These are phyloP conservation scores for Sebastes trivittatus DNA, from an alignment of 2,797 vertebrate species.

Conservation along the genomic window DNA sequence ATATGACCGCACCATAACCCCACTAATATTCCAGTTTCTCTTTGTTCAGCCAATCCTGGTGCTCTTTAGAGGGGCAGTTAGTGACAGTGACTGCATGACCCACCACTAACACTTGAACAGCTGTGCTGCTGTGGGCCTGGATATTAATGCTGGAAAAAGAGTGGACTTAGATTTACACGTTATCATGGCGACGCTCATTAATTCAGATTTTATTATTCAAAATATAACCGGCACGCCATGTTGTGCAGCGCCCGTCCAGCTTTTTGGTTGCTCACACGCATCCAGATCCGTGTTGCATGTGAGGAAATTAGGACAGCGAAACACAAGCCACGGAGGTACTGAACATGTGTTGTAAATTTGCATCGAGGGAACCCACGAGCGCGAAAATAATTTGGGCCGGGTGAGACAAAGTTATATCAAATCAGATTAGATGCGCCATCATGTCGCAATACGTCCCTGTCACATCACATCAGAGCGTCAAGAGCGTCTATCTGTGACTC, in stretches of 20 bases:
- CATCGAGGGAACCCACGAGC: background rate
- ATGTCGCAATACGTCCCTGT: conserved; percentile 11
- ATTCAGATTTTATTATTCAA: background rate
- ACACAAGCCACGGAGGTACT: background rate
- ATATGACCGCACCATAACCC: background rate
- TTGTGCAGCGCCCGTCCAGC: background rate
- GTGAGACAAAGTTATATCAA: conserved; percentile 5
- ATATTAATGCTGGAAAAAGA: background rate
- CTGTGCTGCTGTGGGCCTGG: background rate
- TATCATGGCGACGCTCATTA: background rate
- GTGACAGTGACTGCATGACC: background rate
- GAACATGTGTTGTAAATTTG: background rate
- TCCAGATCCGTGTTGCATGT: background rate
- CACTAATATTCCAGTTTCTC: background rate
- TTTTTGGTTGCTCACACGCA: background rate
- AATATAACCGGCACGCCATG: background rate
- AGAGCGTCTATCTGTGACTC: background rate
- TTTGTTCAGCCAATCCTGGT: background rate
- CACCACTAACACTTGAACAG: background rate
- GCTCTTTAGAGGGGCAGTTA: background rate
- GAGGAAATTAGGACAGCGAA: conserved; percentile 12
- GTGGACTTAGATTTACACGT: background rate
- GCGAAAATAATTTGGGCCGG: conserved; percentile 24
- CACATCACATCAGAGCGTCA: conserved; percentile 5
- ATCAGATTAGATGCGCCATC: background rate